phyloP scores from a whole-genome alignment of 2,888 invertebrate genomes.

The Drosophila yooni region DNA sequence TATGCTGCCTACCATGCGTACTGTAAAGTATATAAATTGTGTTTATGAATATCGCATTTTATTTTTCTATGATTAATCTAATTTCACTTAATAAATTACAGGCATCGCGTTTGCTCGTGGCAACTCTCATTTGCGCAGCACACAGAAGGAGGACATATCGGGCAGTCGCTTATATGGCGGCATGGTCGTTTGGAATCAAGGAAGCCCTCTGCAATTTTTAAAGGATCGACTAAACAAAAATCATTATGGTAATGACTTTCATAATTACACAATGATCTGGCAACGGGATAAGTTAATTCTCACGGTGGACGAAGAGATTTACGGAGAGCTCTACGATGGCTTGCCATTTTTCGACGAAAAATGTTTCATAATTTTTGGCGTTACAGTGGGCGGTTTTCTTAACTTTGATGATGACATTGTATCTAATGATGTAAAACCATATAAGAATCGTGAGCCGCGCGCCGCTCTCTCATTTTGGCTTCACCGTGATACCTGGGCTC shows the following conservation, averaged over 20 bases:
- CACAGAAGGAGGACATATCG: constrained; percentile 71
- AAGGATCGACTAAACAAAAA: constrained; percentile 72
- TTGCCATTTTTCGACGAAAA: constrained; percentile 81
- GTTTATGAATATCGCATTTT: background rate
- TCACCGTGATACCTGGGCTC: constrained; percentile 87
- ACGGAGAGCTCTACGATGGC: constrained; percentile 85
- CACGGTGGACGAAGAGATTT: constrained; percentile 87
- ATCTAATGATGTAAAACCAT: constrained; percentile 87
- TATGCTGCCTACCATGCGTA: background rate
- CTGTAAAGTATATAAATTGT: background rate
- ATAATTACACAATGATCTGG: constrained; percentile 90
- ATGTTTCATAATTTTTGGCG: constrained; percentile 92
- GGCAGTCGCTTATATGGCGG: constrained; percentile 82
- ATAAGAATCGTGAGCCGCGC: constrained; percentile 89
- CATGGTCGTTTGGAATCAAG: constrained; percentile 70
- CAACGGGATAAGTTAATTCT: constrained; percentile 78
- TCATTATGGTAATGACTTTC: constrained; percentile 87
- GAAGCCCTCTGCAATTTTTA: constrained; percentile 81
- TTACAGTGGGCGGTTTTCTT: constrained; percentile 91
- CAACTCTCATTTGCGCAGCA: constrained; percentile 85
- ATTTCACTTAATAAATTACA: constrained; percentile 4
- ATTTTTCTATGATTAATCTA: background rate
- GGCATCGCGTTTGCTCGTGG: constrained; percentile 89
- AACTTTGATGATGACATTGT: constrained; percentile 87
- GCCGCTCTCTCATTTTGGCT: constrained; percentile 90